Percentiles rank a stretch among this genome's conserved stretches.
Evolutionary conservation across 2,797 vertebrate genomes (phyloP).

Genomic region (Poecilia velifera): DNA sequence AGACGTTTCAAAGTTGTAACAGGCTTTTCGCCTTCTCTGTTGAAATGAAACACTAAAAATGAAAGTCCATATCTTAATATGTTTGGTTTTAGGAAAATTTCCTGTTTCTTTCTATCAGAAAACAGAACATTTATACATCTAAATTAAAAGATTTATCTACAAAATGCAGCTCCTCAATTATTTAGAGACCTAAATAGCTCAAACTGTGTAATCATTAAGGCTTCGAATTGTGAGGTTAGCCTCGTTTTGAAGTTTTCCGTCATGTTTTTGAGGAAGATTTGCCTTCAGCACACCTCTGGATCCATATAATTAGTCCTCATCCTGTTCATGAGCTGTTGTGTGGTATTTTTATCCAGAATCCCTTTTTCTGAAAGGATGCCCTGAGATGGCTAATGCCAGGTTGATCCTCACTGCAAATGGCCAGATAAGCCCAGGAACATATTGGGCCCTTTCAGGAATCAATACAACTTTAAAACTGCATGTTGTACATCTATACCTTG

Average conservation of each 20-base stretch:
- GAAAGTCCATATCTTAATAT: background rate
- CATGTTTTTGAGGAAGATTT: slow-evolving; percentile 27
- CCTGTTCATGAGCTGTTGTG: slow-evolving; percentile 17
- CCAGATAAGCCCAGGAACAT: slow-evolving; percentile 63
- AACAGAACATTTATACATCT: background rate
- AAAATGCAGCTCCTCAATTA: slow-evolving; percentile 19
- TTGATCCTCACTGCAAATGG: slow-evolving; percentile 54
- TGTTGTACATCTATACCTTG: slow-evolving; percentile 37
- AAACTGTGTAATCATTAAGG: slow-evolving; percentile 14
- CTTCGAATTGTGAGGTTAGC: slow-evolving; percentile 57
- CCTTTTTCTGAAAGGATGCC: slow-evolving; percentile 34
- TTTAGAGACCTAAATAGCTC: slow-evolving; percentile 25
- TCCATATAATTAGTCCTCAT: slow-evolving; percentile 54
- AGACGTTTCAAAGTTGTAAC: slow-evolving; percentile 30
- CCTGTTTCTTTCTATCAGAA: slow-evolving; percentile 9
- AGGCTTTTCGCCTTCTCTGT: background rate
- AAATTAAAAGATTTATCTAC: slow-evolving; percentile 14
- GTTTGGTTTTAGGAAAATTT: background rate
- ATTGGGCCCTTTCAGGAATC: slow-evolving; percentile 51
- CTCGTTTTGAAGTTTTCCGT: slow-evolving; percentile 45
- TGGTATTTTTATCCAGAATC: slow-evolving; percentile 37
- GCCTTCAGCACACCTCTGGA: slow-evolving; percentile 33
- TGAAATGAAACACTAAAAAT: slow-evolving; percentile 23
- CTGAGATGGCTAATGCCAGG: slow-evolving; percentile 45
- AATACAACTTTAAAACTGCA: slow-evolving; percentile 54